Evolutionary conservation across 2,888 invertebrate genomes (phyloP), one percentile per base, ranked within the genome.

Genomic region (Hylaea fasciaria): DNA sequence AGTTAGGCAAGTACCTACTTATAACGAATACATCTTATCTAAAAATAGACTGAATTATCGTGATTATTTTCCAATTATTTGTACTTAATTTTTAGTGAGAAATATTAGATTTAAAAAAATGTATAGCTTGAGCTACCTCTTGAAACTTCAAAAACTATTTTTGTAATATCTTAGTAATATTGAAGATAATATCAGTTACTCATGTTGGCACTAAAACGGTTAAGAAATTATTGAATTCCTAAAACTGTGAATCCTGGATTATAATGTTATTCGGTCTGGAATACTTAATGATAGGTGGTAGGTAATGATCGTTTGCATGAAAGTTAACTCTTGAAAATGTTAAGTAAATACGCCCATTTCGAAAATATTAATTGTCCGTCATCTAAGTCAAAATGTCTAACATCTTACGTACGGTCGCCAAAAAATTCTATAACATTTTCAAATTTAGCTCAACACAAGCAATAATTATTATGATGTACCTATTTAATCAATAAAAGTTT

Each of bases 41-140:
- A 12, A 32, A 48, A 52, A 52, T 54, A 56, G 64, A 69, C 66
- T 71, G 65, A 67, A 64, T 68, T n/a, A 8, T 32, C 16, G 12
- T 13, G 32, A 14, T 73, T 57, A 59, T 64, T 66, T 73, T 70
- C 72, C 66, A 73, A 70, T 80, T 75, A 70, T 69, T 56, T 87
- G 81, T 85, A 80, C 72, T 73, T 78, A 76, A 78, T 74, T 69
- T 74, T 73, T 78, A 78, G 77, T 78, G 69, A 72, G 76, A 78
- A 70, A 69, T 71, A 78, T 67, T 78, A 66, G 76, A 76, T 72
- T 76, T 70, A 74, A 67, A 75, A 80, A 77, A 57, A 65, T 64
- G 43, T 73, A 72, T 76, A 74, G 83, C 83, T 85, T 83, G 83
- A 87, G 85, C 90, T 90, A 91, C 91, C 89, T 90, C 91, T 89